phyloP scores from a whole-genome alignment of 2,797 vertebrate species.

The Ctenopoma kingsleyae region DNA sequence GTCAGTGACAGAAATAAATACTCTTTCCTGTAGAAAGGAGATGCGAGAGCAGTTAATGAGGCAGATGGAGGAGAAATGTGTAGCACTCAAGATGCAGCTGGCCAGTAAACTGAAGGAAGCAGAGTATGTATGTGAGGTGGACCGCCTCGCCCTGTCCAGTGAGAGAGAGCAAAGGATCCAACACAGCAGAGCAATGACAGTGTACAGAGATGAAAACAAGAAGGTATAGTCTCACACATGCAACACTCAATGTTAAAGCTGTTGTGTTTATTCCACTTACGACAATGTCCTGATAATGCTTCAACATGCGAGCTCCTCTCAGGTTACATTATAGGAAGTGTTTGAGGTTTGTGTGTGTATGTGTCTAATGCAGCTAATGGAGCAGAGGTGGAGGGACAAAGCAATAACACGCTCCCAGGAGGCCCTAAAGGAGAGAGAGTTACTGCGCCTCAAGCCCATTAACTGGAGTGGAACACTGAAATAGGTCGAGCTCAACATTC shows the following conservation, averaged over 20 bases:
- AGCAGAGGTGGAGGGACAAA: slow-evolving; percentile 81
- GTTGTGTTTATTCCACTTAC: background rate
- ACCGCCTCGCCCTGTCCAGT: slow-evolving; percentile 60
- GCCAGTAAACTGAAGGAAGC: slow-evolving; percentile 64
- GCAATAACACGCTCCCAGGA: slow-evolving; percentile 80
- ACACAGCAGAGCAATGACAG: slow-evolving; percentile 72
- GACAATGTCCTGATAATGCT: slow-evolving; percentile 9
- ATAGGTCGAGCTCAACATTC: slow-evolving; percentile 54
- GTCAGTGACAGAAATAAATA: background rate
- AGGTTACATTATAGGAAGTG: slow-evolving; percentile 43
- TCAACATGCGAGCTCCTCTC: slow-evolving; percentile 24
- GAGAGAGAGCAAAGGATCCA: slow-evolving; percentile 67
- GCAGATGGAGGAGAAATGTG: slow-evolving; percentile 81
- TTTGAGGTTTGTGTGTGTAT: slow-evolving; percentile 14
- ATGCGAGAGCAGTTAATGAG: slow-evolving; percentile 75
- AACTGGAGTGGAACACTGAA: slow-evolving; percentile 86
- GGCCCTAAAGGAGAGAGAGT: slow-evolving; percentile 76
- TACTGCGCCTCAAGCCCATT: slow-evolving; percentile 82
- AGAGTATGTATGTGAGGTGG: slow-evolving; percentile 60
- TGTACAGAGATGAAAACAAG: slow-evolving; percentile 84
- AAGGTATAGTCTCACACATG: slow-evolving; percentile 62
- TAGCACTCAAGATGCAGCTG: slow-evolving; percentile 61
- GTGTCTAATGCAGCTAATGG: slow-evolving; percentile 77
- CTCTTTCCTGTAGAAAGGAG: slow-evolving; percentile 67
- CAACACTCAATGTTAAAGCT: slow-evolving; percentile 23